Percentiles rank a stretch among this genome's conserved stretches.
Conservation (phyloP, 2,797 vertebrate genomes). For the Takifugu rubripes region DNA sequence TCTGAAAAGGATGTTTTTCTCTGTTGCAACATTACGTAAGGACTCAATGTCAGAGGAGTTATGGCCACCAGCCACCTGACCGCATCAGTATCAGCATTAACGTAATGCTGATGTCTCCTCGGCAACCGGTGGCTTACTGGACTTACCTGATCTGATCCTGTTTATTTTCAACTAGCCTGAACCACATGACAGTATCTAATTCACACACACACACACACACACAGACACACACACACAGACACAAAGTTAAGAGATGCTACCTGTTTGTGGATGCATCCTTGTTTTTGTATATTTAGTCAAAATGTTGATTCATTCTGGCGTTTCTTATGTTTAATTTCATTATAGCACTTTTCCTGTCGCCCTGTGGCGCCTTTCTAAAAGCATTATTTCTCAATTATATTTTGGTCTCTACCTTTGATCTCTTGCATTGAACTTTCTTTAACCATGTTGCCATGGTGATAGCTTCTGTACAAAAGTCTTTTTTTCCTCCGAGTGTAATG, state of each 20-base stretch:
- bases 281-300: constrained; percentile 35
- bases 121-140: constrained; percentile 46
- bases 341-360: constrained; percentile 22
- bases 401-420: not conserved
- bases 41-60: constrained; percentile 25
- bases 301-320: constrained; percentile 13
- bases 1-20: constrained; percentile 8
- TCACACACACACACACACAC: constrained; percentile 5
- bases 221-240: constrained; percentile 6
- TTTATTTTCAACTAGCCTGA: constrained; percentile 55
- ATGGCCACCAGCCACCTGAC: constrained; percentile 18
- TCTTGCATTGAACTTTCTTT: not conserved
- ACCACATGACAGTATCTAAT: constrained; percentile 24
- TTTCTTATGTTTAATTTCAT: constrained; percentile 21
- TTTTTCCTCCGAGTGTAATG: constrained; percentile 25
- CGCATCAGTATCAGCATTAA: constrained; percentile 9
- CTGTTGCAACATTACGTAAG: constrained; percentile 11
- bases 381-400: constrained; percentile 1
- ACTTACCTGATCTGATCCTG: constrained; percentile 51
- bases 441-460: constrained; percentile 49
- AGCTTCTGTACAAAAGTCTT: constrained; percentile 21
- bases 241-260: constrained; percentile 5
- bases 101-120: constrained; percentile 30
- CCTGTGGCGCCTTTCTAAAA: constrained; percentile 3
- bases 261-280: constrained; percentile 28